Percentiles rank a stretch among this genome's conserved stretches.
phyloP scores from a whole-genome alignment of 2,797 vertebrate genomes.

The Malurus leucopterus region DNA sequence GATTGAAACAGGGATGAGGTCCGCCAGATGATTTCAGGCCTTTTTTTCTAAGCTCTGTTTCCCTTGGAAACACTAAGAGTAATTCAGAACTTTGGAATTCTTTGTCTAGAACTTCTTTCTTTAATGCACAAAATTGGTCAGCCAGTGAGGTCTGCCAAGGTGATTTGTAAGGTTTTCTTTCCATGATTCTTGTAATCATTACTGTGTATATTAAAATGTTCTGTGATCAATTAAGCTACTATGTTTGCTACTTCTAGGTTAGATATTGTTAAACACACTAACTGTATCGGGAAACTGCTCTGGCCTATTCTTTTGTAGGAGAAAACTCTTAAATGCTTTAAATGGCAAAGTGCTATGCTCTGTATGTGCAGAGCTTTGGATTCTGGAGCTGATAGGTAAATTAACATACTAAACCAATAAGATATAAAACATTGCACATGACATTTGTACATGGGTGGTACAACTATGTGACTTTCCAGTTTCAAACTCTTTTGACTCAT shows the following conservation, averaged over 20 bases:
- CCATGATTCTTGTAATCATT: background rate
- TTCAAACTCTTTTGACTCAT: background rate
- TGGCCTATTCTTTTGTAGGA: background rate
- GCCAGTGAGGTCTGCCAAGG: slow-evolving; percentile 12
- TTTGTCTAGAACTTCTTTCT: slow-evolving; percentile 56
- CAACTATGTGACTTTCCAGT: background rate
- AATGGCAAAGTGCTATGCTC: background rate
- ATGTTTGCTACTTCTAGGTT: background rate
- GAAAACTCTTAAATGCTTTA: background rate
- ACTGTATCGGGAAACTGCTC: background rate
- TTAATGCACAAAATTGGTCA: slow-evolving; percentile 49
- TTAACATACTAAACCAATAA: background rate
- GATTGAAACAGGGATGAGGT: slow-evolving; percentile 86
- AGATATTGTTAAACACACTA: background rate
- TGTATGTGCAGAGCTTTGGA: background rate
- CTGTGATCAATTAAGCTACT: background rate
- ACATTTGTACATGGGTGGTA: fast-evolving
- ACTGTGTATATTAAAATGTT: slow-evolving; percentile 14
- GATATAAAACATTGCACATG: background rate
- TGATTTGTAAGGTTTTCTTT: slow-evolving; percentile 39
- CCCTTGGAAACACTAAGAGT: slow-evolving; percentile 76
- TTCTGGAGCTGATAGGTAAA: background rate
- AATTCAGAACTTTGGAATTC: slow-evolving; percentile 71
- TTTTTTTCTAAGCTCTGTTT: slow-evolving; percentile 70
- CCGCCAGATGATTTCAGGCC: slow-evolving; percentile 82